A percentile compares a stretch with the other conserved stretches of the same genome.
phyloP scores from a whole-genome alignment of 2,888 invertebrate species.

The Meghimatium bilineatum region DNA sequence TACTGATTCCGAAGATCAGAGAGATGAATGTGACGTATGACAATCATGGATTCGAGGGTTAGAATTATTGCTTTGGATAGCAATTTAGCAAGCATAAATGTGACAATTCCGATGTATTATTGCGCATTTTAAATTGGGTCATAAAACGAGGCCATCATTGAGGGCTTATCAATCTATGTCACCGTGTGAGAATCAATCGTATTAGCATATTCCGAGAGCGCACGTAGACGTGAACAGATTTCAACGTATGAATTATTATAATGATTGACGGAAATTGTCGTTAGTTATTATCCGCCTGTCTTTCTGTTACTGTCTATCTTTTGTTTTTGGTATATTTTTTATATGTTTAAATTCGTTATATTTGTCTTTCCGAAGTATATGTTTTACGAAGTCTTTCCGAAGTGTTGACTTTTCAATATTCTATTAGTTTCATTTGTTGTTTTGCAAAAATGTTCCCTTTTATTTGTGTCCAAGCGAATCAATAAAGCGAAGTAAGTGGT shows the following conservation, averaged over 20 bases:
- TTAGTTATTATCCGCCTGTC: not conserved
- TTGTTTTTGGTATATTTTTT: not conserved
- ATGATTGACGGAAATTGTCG: not conserved
- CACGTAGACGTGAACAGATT: not conserved
- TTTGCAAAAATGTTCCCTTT: too few species aligned
- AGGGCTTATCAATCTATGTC: not conserved
- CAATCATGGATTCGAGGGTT: not conserved
- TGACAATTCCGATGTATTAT: constrained; percentile 7
- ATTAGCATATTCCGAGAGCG: not conserved
- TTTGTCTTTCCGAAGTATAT: not conserved
- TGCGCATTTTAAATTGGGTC: constrained; percentile 24
- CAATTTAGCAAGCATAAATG: not conserved
- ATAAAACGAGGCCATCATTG: constrained; percentile 1
- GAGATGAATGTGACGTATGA: not conserved
- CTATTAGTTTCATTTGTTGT: too few species aligned
- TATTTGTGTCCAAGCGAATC: too few species aligned
- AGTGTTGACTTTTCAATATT: too few species aligned
- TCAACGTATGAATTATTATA: not conserved
- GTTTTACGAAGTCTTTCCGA: too few species aligned
- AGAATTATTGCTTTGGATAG: constrained; percentile 1
- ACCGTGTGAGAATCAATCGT: not conserved
- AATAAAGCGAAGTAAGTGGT: too few species aligned
- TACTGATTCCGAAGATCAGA: not conserved
- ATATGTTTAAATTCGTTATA: not conserved
- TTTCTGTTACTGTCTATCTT: not conserved